phyloP scores from a whole-genome alignment of 2,113 vertebrate species.

The Rhynchomys soricoides region DNA sequence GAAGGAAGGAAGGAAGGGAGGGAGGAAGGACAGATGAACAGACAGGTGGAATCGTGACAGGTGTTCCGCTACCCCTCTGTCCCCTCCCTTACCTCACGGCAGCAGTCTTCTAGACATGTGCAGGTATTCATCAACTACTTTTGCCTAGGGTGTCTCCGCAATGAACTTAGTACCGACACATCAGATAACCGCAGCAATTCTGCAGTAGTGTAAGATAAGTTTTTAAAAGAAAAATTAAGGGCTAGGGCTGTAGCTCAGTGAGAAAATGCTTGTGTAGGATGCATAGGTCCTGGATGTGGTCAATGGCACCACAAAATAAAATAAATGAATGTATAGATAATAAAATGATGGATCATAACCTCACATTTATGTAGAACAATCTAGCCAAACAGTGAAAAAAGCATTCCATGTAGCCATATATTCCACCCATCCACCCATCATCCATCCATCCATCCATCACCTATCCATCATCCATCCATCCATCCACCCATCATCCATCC shows the following conservation, averaged over 20 bases:
- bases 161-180: background rate
- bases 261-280: background rate
- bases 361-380: background rate
- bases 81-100: background rate
- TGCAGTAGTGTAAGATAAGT: background rate
- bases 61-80: background rate
- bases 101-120: background rate
- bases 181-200: slow-evolving; percentile 13
- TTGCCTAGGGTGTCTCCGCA: background rate
- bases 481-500: too few relatives aligned
- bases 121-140: background rate
- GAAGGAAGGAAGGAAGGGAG: background rate
- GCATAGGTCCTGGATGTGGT: background rate
- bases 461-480: too few relatives aligned
- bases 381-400: background rate
- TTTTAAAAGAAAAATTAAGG: slow-evolving; percentile 8
- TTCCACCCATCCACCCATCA: too few relatives aligned
- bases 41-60: background rate
- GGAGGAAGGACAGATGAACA: background rate
- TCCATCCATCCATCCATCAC: too few relatives aligned
- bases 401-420: background rate
- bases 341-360: background rate
- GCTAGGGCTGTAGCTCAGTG: background rate
- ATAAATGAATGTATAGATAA: background rate
- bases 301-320: background rate